Evolutionary conservation across 2,888 invertebrate species (phyloP).

Genomic region (Malacosoma neustria): DNA sequence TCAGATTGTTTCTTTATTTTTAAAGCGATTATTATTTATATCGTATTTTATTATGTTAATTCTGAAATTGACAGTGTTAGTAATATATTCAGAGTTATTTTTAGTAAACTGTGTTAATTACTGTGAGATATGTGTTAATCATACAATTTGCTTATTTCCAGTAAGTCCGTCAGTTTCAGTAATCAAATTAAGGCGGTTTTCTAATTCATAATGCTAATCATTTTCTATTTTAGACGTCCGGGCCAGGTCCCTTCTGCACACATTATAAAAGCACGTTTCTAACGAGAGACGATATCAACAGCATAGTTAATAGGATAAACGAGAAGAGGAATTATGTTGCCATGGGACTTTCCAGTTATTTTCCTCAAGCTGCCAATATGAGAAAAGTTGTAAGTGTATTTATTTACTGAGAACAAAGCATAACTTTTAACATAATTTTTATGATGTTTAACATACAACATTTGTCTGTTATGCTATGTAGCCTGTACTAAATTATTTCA

Average conservation of each 20-base stretch:
- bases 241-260: slow-evolving; percentile 35
- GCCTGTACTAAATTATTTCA: too few relatives aligned
- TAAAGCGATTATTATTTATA: slow-evolving; percentile 18
- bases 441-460: too few relatives aligned
- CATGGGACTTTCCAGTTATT: slow-evolving; percentile 31
- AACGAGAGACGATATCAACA: slow-evolving; percentile 28
- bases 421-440: too few relatives aligned
- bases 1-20: slow-evolving; percentile 17
- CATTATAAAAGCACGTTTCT: slow-evolving; percentile 36
- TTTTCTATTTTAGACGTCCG: slow-evolving; percentile 26
- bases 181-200: neutral
- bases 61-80: slow-evolving; percentile 46
- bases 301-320: slow-evolving; percentile 45
- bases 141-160: slow-evolving; percentile 45
- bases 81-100: slow-evolving; percentile 24
- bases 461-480: too few relatives aligned
- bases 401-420: too few relatives aligned
- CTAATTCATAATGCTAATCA: slow-evolving; percentile 1
- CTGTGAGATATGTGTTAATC: slow-evolving; percentile 48
- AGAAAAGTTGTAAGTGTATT: slow-evolving; percentile 42
- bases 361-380: slow-evolving; percentile 59
- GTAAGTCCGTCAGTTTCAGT: slow-evolving; percentile 22
- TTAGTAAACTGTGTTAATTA: slow-evolving; percentile 23
- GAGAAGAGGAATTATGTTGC: slow-evolving; percentile 51
- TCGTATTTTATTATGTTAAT: slow-evolving; percentile 47